phyloP scores from a whole-genome alignment of 2,113 vertebrate genomes.

The Leucoraja erinaceus region DNA sequence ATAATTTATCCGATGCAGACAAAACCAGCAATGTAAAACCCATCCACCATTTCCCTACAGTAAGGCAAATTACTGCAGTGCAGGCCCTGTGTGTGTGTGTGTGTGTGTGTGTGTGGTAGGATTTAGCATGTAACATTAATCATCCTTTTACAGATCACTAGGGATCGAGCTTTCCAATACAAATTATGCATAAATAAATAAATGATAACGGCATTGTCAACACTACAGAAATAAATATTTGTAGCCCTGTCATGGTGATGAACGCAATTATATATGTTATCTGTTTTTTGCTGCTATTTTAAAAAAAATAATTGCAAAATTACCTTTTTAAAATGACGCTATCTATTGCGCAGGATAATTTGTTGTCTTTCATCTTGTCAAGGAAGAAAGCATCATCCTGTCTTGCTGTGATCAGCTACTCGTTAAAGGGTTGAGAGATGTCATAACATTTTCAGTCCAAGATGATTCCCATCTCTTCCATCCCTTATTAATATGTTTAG shows the following conservation, averaged over 20 bases:
- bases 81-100: neutral
- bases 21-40: neutral
- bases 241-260: constrained; percentile 10
- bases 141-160: constrained; percentile 4
- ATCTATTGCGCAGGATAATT: neutral
- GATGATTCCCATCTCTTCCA: neutral
- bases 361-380: neutral
- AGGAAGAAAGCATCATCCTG: neutral
- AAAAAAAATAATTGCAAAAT: constrained; percentile 26
- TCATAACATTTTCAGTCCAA: neutral
- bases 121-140: constrained; percentile 37
- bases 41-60: neutral
- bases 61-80: constrained; percentile 4
- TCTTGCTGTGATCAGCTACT: neutral
- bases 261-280: constrained; percentile 21
- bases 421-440: neutral
- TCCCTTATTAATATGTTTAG: constrained; percentile 25
- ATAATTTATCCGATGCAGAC: constrained; percentile 3
- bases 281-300: constrained; percentile 2
- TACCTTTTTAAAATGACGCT: neutral
- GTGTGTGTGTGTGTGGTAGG: neutral
- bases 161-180: constrained; percentile 31
- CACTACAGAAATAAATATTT: neutral
- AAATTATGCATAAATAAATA: constrained; percentile 41
- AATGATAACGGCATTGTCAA: constrained; percentile 38